These are phyloP conservation scores for Globodera rostochiensis DNA, from an alignment of 1,140 invertebrate genomes.

Conservation along the genomic window DNA sequence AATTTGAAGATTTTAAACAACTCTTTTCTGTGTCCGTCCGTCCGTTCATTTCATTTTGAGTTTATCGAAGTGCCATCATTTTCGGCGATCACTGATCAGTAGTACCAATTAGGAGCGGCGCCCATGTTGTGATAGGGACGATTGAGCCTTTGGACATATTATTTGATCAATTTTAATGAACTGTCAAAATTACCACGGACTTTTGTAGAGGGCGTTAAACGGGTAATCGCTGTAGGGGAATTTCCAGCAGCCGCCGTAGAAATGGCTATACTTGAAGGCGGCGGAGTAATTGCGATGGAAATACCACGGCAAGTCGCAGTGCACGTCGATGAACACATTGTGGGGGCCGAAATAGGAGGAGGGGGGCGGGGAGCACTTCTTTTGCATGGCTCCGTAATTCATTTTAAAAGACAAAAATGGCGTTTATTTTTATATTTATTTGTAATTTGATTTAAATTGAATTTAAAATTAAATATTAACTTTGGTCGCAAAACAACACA, in stretches of 20 bases:
- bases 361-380: neutral
- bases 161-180: neutral
- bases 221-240: constrained; percentile 25
- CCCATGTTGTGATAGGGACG: constrained; percentile 14
- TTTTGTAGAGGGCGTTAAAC: constrained; percentile 28
- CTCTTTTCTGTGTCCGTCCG: too few species aligned
- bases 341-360: neutral
- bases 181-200: constrained; percentile 19
- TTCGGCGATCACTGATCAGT: neutral
- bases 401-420: neutral
- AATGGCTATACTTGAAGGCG: constrained; percentile 18
- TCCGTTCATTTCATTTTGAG: too few species aligned
- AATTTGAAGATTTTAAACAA: too few species aligned
- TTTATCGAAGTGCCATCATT: too few species aligned
- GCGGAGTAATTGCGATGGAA: constrained; percentile 9
- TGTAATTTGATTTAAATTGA: neutral
- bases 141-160: neutral
- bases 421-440: too few species aligned
- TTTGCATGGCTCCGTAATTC: neutral
- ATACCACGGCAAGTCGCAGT: constrained; percentile 10
- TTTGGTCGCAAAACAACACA: too few species aligned
- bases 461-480: too few species aligned
- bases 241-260: constrained; percentile 19
- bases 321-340: neutral
- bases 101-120: constrained; percentile 12